A percentile compares a stretch with the other conserved stretches of the same genome.
Conservation (phyloP, 64 coral and sea anemone genomes). For the Montipora efflorescens region DNA sequence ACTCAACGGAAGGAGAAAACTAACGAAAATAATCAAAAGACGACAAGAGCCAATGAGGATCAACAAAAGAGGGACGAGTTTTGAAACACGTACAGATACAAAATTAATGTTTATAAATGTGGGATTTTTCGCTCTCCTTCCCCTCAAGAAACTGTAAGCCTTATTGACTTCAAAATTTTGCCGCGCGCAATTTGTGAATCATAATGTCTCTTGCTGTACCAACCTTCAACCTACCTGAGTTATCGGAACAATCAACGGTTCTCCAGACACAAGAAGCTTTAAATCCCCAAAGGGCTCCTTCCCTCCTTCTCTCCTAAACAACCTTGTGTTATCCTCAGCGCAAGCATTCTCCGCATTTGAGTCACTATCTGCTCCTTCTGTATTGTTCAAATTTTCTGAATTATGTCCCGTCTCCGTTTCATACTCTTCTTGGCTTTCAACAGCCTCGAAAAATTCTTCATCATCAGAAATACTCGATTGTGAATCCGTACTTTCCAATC, state of each 20-base stretch:
- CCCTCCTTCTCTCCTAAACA: constrained; percentile 61
- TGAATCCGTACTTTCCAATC: constrained; percentile 1
- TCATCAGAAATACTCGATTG: constrained; percentile 63
- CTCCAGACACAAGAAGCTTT: constrained; percentile 70
- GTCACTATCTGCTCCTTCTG: constrained; percentile 15
- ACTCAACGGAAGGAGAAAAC: too few species aligned
- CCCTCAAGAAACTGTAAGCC: too few species aligned
- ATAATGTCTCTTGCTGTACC: background rate
- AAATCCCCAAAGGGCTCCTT: constrained; percentile 89
- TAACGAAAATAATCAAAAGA: too few species aligned
- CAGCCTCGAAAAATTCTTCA: constrained; percentile 97
- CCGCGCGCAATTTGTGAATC: too few species aligned
- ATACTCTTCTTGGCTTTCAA: constrained; percentile 78
- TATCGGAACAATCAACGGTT: constrained; percentile 87
- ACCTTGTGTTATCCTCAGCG: background rate
- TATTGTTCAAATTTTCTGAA: background rate
- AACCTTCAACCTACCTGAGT: constrained; percentile 73
- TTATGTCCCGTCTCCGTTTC: constrained; percentile 5
- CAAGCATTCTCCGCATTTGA: background rate
- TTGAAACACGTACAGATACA: too few species aligned
- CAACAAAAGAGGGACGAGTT: too few species aligned
- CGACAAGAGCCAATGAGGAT: too few species aligned
- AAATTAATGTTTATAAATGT: too few species aligned
- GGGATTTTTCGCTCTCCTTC: too few species aligned
- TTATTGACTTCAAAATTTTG: too few species aligned